phyloP scores from a whole-genome alignment of 2,797 vertebrate genomes.

The Clarias fuscus region DNA sequence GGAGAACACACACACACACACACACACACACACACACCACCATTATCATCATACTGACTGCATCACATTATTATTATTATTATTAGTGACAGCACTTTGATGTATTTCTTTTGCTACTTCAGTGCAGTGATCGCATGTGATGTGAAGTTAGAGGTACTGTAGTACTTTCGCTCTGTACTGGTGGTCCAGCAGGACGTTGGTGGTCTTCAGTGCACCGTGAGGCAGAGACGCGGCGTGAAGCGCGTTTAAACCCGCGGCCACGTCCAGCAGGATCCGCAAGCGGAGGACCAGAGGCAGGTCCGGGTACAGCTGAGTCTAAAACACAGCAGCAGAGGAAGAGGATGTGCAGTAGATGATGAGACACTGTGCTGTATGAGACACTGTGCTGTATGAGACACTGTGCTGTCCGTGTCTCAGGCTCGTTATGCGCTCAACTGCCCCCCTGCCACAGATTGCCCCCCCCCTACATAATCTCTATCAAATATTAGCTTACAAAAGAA shows the following conservation, averaged over 20 bases:
- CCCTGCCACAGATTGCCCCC: too few species aligned
- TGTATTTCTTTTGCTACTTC: too few species aligned
- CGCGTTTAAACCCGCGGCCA: slow-evolving; percentile 67
- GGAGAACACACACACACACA: neutral
- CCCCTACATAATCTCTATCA: too few species aligned
- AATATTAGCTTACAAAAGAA: too few species aligned
- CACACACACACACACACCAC: neutral
- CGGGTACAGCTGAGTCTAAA: slow-evolving; percentile 62
- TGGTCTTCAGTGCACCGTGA: slow-evolving; percentile 69
- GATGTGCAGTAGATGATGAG: too few species aligned
- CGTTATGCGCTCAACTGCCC: too few species aligned
- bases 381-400: too few species aligned
- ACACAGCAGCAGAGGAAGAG: neutral
- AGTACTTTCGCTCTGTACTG: slow-evolving; percentile 71
- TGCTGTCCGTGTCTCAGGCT: too few species aligned
- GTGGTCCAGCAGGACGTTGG: slow-evolving; percentile 69
- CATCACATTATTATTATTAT: neutral
- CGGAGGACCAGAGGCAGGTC: slow-evolving; percentile 62
- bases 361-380: too few species aligned
- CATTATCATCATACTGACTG: neutral
- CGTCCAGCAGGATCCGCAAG: slow-evolving; percentile 65
- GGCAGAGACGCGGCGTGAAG: slow-evolving; percentile 63
- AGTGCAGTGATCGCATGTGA: neutral
- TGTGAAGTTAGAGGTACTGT: slow-evolving; percentile 56
- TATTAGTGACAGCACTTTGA: too few species aligned